Evolutionary conservation across 2,797 vertebrate genomes (phyloP).

Genomic region (Sebastes trivittatus): DNA sequence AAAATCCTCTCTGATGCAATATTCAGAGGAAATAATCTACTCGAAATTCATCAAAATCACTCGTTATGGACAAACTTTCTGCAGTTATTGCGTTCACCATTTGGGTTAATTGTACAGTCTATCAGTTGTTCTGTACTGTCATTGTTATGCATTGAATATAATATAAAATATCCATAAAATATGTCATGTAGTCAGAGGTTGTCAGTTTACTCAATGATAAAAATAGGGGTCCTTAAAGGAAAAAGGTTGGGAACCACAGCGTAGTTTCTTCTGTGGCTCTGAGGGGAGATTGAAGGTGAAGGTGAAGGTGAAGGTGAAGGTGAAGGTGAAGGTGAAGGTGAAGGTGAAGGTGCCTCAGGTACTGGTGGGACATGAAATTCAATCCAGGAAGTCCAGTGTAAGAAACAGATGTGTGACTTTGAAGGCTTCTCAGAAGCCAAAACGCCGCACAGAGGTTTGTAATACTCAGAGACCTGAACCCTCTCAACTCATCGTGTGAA

Average conservation of each 20-base stretch:
- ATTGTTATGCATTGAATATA: too few species aligned
- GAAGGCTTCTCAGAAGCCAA: not conserved
- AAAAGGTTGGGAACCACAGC: too few species aligned
- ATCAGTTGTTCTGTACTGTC: too few species aligned
- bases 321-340: not conserved
- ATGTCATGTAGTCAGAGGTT: too few species aligned
- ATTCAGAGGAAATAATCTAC: too few species aligned
- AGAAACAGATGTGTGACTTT: not conserved
- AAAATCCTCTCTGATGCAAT: too few species aligned
- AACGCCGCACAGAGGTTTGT: not conserved
- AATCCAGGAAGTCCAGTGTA: not conserved
- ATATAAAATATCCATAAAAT: too few species aligned
- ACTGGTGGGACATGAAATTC: not conserved
- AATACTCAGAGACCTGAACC: not conserved
- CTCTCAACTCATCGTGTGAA: not conserved
- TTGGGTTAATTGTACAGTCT: too few species aligned
- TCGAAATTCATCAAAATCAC: too few species aligned
- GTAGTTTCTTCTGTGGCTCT: not conserved
- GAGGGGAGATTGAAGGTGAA: not conserved
- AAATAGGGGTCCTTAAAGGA: not conserved
- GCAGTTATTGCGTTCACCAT: too few species aligned
- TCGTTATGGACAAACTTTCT: too few species aligned
- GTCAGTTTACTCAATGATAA: too few species aligned
- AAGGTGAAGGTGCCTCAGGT: not conserved
- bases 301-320: not conserved